A percentile compares a stretch with the other conserved stretches of the same genome.
Evolutionary conservation across 2,113 vertebrate species (phyloP).

Genomic region (Strigops habroptila): DNA sequence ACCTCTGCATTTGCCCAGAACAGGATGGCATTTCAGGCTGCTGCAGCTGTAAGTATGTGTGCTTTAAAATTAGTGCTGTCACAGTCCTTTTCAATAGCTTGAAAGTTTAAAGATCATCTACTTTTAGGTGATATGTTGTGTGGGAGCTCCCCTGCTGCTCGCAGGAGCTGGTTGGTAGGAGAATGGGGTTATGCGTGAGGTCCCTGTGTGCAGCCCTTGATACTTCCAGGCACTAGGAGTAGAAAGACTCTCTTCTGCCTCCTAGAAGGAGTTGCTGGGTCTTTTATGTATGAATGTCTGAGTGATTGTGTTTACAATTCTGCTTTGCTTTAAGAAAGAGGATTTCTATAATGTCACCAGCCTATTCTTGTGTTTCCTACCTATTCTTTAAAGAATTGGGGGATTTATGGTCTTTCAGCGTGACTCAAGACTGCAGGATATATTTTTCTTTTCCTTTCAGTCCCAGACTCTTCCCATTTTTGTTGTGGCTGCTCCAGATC

Average conservation of each 20-base stretch:
- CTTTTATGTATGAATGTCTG: not conserved
- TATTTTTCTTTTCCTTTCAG: not conserved
- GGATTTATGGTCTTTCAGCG: not conserved
- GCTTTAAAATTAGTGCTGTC: fast-evolving
- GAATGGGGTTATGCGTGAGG: not conserved
- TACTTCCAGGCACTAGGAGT: not conserved
- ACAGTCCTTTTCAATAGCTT: not conserved
- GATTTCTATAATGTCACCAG: not conserved
- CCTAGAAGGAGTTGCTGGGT: not conserved
- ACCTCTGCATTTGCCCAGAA: not conserved
- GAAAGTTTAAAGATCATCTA: not conserved
- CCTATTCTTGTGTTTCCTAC: not conserved
- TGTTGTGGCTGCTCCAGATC: constrained; percentile 4
- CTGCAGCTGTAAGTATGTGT: not conserved
- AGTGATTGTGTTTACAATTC: not conserved
- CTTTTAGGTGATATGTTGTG: not conserved
- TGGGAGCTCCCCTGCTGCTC: not conserved
- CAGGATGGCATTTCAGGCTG: not conserved
- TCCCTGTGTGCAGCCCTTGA: fast-evolving
- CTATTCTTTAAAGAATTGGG: not conserved
- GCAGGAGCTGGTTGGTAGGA: fast-evolving
- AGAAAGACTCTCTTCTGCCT: not conserved
- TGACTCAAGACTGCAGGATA: not conserved
- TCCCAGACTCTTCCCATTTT: not conserved
- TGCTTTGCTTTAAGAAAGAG: not conserved